These are phyloP conservation scores for Cephus pulcher DNA, from an alignment of 2,888 invertebrate species.

Conservation along the genomic window DNA sequence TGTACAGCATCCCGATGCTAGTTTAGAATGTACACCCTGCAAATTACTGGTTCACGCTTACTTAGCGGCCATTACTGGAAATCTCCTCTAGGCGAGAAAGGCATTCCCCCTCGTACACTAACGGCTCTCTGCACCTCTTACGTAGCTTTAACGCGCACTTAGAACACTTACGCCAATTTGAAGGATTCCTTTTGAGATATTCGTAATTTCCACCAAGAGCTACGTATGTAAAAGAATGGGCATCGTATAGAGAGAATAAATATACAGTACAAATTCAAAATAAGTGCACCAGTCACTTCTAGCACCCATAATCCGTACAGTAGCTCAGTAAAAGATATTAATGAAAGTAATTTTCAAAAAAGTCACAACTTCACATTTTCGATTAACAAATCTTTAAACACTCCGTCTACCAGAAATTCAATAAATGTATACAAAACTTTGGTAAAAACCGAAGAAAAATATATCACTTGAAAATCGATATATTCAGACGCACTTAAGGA, in stretches of 20 bases:
- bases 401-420: neutral
- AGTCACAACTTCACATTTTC: neutral
- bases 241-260: neutral
- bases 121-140: neutral
- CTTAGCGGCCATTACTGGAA: conserved; percentile 19
- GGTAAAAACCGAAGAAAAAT: no score
- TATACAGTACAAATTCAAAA: neutral
- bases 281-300: neutral
- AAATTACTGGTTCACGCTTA: conserved; percentile 20
- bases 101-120: conserved; percentile 7
- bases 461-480: neutral
- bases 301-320: neutral
- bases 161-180: neutral
- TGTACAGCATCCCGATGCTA: neutral
- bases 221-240: neutral
- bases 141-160: neutral
- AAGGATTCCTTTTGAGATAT: neutral
- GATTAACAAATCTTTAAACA: neutral
- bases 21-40: conserved; percentile 1
- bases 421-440: no score
- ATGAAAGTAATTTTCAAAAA: neutral
- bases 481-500: neutral
- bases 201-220: neutral
- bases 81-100: conserved; percentile 18
- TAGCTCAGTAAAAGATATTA: neutral